Evolutionary conservation across 2,113 vertebrate species (phyloP).

Genomic region (Corythornis vintsioides): DNA sequence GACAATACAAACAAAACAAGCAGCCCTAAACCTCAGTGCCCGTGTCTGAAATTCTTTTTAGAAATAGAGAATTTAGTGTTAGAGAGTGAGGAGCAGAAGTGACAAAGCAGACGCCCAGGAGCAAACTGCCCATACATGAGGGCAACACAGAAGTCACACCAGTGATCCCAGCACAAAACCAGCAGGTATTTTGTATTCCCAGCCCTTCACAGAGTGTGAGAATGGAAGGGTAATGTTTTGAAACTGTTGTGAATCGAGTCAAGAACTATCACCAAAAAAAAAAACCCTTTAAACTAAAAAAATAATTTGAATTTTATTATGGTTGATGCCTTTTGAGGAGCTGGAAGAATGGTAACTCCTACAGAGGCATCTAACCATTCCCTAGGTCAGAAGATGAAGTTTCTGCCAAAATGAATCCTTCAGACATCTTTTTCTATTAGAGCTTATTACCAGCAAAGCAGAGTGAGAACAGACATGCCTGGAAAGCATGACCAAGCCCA

Average conservation of each 20-base stretch:
- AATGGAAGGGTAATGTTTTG: not conserved
- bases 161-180: no score
- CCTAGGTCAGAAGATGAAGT: not conserved
- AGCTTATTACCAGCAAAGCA: not conserved
- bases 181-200: conserved; percentile 12
- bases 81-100: not conserved
- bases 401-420: conserved; percentile 25
- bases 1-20: not conserved
- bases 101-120: conserved; percentile 45
- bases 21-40: not conserved
- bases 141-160: no score
- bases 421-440: not conserved
- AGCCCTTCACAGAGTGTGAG: not conserved
- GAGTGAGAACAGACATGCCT: not conserved
- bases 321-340: not conserved
- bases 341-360: not conserved
- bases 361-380: not conserved
- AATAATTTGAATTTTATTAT: not conserved
- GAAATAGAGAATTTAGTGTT: not conserved
- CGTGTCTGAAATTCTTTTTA: not conserved
- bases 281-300: not conserved
- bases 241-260: not conserved
- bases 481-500: not conserved
- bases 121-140: not conserved
- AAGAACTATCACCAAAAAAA: not conserved